Conservation (phyloP, 1,140 invertebrate genomes). For the Drosophila nigrodunni region DNA sequence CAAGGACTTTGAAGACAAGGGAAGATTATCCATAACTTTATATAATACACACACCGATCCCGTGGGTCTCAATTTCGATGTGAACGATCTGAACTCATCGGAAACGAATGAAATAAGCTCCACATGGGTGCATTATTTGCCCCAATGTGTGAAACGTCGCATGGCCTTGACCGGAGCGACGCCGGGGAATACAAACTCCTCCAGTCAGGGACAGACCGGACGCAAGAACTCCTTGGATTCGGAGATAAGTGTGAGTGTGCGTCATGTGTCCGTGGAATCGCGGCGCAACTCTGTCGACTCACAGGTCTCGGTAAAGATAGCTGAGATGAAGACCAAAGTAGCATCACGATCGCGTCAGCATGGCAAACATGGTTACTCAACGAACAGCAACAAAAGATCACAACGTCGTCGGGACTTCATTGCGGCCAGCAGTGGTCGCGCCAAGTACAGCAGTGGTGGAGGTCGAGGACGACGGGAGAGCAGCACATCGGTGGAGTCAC, state of each 20-base stretch:
- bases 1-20: conserved; percentile 92
- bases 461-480: conserved; percentile 87
- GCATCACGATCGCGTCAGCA: conserved; percentile 85
- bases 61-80: conserved; percentile 93
- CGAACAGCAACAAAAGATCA: conserved; percentile 77
- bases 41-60: conserved; percentile 95
- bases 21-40: conserved; percentile 93
- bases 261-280: conserved; percentile 92
- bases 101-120: conserved; percentile 91
- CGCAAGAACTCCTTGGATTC: conserved; percentile 89
- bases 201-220: conserved; percentile 85
- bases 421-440: conserved; percentile 84
- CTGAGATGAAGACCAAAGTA: conserved; percentile 91
- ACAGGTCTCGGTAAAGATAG: conserved; percentile 91
- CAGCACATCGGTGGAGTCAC: conserved; percentile 92
- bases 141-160: conserved; percentile 92
- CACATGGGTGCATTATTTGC: conserved; percentile 94
- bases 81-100: conserved; percentile 88
- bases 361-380: conserved; percentile 82
- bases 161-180: conserved; percentile 90
- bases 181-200: conserved; percentile 86
- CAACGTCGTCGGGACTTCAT: conserved; percentile 84
- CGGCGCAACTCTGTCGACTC: conserved; percentile 93
- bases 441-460: conserved; percentile 69
- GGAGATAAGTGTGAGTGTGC: conserved; percentile 91